A percentile compares a stretch with the other conserved stretches of the same genome.
Conservation (phyloP, 2,888 invertebrate genomes). For the Nymphalis urticae region DNA sequence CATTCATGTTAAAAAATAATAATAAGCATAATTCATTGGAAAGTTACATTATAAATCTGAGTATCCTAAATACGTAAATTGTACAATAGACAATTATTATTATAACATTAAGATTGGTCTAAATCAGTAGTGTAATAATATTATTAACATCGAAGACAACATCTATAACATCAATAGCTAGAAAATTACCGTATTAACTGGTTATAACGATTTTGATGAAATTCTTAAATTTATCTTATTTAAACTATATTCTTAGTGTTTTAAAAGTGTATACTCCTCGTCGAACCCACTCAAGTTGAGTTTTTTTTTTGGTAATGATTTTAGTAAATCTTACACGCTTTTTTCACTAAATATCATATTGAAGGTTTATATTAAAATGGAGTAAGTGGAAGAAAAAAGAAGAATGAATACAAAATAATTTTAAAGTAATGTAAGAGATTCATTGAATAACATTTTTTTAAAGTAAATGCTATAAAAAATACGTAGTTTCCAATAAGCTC, state of each 20-base stretch:
- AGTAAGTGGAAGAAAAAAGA: conserved; percentile 4
- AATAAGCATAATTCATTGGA: conserved; percentile 21
- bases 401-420: background rate
- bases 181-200: conserved; percentile 1
- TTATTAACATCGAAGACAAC: conserved; percentile 69
- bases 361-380: conserved; percentile 1
- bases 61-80: conserved; percentile 28
- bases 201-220: conserved; percentile 31
- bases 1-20: conserved; percentile 8
- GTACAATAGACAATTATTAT: conserved; percentile 31
- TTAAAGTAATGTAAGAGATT: conserved; percentile 9
- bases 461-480: conserved; percentile 27
- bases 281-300: conserved; percentile 1
- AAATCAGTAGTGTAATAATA: conserved; percentile 50
- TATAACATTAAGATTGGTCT: conserved; percentile 52
- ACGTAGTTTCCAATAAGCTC: conserved; percentile 23
- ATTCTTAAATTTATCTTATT: conserved; percentile 6
- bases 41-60: conserved; percentile 32
- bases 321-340: background rate
- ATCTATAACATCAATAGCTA: conserved; percentile 59
- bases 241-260: conserved; percentile 3
- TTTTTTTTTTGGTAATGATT: conserved; percentile 11
- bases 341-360: conserved; percentile 1
- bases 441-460: conserved; percentile 14
- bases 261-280: conserved; percentile 9